A percentile compares a stretch with the other conserved stretches of the same genome.
Evolutionary conservation across 2,888 invertebrate genomes (phyloP).

Genomic region (Stenurella melanura): DNA sequence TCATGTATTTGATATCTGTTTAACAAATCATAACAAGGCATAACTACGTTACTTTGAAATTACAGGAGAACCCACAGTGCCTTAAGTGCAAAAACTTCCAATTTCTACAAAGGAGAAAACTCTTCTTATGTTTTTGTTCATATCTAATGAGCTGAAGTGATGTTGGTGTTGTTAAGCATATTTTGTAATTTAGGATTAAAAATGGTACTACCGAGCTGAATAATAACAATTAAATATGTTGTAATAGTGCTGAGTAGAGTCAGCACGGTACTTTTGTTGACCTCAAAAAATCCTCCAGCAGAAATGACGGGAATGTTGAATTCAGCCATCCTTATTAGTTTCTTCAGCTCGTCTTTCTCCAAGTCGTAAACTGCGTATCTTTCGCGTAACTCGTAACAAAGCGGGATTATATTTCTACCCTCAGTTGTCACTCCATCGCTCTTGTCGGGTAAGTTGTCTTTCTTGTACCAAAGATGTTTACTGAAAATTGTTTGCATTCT

Average conservation of each 20-base stretch:
- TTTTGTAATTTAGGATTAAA: background rate
- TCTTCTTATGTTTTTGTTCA: background rate
- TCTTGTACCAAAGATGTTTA: too few relatives aligned
- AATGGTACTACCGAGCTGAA: constrained; percentile 41
- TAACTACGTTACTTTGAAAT: too few relatives aligned
- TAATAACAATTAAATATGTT: constrained; percentile 49
- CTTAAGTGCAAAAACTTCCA: too few relatives aligned
- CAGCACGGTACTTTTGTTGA: constrained; percentile 41
- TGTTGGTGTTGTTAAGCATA: background rate
- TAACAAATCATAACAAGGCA: too few relatives aligned
- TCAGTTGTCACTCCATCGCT: constrained; percentile 38
- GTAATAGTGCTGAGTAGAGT: constrained; percentile 36
- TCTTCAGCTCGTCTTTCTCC: constrained; percentile 36
- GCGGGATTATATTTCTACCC: constrained; percentile 28
- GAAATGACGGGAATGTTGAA: constrained; percentile 34
- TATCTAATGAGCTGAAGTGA: background rate
- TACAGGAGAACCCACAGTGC: too few relatives aligned
- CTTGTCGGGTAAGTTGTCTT: too few relatives aligned
- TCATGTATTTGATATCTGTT: too few relatives aligned
- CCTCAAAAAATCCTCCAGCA: constrained; percentile 39
- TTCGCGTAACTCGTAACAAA: constrained; percentile 26
- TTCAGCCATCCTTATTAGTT: constrained; percentile 22
- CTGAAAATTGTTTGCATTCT: too few relatives aligned
- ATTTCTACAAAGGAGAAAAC: too few relatives aligned
- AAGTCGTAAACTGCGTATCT: constrained; percentile 17